Base-by-base conservation (phyloP, 2,888 invertebrate genomes). In the Pyrgus malvae region DNA sequence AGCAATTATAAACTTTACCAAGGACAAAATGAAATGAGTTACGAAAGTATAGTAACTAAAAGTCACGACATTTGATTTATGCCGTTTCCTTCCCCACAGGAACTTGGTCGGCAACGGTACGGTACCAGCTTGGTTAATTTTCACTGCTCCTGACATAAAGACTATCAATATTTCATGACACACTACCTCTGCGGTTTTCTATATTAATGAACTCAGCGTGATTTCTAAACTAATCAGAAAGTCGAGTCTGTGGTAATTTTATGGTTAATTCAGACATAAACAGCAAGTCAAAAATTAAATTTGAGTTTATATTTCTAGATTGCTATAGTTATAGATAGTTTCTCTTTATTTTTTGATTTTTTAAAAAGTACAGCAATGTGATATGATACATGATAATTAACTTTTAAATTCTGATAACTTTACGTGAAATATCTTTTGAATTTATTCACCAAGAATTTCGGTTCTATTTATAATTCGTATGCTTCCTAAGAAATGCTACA, bases 61-160 rank as follows among this genome's bases (percentile, higher is more conserved):
- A 35, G 44, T 51, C 35, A 37, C 44, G 51, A 27, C 35, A 42
- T 50, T 50, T 51, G 51, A 51, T 51, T 51, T 44, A 50, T 50
- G 12, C 37, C 16, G 21, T 11, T 42, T 12, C 35, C 35, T 27
- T 19, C 9, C 25, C 42, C 37, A 21, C 42, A 31, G 31, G 33
- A 44, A 44, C 17, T 11, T 27, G 27, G n/a, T 5, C 6, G 23
- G 33, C 42, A 33, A 17, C 25, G 27, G 16, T 7, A 2, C 23
- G 33, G 11, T 23, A 2, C 23, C 11, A 4, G 16, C 16, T 23
- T 16, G 16, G 25, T 50, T 50, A 50, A 50, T 50, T 33, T 31
- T 11, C 11, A 41, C 23, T 25, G 42, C 42, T n/a, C 27, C 31
- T 42, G 11, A 19, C 16, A 27, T 27, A 25, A 51, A 37, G 42